phyloP scores from a whole-genome alignment of 2,113 vertebrate genomes.

The Crocuta crocuta region DNA sequence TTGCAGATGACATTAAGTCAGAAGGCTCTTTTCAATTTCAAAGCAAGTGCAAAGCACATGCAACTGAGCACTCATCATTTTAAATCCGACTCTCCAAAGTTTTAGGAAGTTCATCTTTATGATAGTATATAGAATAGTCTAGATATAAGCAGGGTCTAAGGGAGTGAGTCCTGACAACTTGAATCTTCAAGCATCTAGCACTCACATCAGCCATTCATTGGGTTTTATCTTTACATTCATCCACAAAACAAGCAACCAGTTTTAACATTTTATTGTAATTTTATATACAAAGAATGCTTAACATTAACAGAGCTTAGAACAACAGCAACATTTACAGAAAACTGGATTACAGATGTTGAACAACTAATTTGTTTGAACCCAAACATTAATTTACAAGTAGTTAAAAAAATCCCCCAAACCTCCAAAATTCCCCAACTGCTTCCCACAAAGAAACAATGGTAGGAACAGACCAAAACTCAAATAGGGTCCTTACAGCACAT shows the following conservation, averaged over 20 bases:
- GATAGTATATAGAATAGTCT: slow-evolving; percentile 68
- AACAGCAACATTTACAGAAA: slow-evolving; percentile 88
- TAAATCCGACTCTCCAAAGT: slow-evolving; percentile 56
- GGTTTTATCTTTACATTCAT: slow-evolving; percentile 87
- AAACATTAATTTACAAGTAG: slow-evolving; percentile 87
- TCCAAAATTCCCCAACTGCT: slow-evolving; percentile 74
- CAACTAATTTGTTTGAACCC: slow-evolving; percentile 92
- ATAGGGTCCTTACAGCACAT: slow-evolving; percentile 85
- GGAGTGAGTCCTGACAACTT: slow-evolving; percentile 79
- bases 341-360: slow-evolving; percentile 86
- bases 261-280: slow-evolving; percentile 91
- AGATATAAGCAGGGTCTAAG: slow-evolving; percentile 89
- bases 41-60: slow-evolving; percentile 33
- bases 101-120: slow-evolving; percentile 22
- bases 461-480: slow-evolving; percentile 88
- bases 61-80: slow-evolving; percentile 29
- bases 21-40: slow-evolving; percentile 43
- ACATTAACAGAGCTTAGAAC: slow-evolving; percentile 86
- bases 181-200: slow-evolving; percentile 86
- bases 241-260: slow-evolving; percentile 91
- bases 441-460: slow-evolving; percentile 83
- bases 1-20: not conserved
- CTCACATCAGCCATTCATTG: slow-evolving; percentile 83
- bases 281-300: slow-evolving; percentile 88
- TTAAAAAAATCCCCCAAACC: slow-evolving; percentile 74